Percentiles rank a stretch among this genome's conserved stretches.
phyloP scores from a whole-genome alignment of 2,888 invertebrate species.

The Scrobipalpa atriplicella region DNA sequence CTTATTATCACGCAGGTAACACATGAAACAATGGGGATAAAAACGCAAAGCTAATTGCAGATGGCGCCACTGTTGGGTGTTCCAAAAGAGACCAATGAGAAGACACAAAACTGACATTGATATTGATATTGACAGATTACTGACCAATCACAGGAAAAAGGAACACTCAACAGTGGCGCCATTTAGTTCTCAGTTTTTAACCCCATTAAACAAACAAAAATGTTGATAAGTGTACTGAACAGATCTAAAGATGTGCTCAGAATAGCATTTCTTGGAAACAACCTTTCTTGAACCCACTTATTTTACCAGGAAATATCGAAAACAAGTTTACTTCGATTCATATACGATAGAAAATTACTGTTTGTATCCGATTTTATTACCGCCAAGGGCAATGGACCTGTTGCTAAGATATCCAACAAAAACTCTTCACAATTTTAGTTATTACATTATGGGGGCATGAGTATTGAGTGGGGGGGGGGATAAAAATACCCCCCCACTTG shows the following conservation, averaged over 20 bases:
- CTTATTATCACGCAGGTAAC: no score
- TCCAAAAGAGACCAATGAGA: no score
- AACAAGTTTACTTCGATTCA: background rate
- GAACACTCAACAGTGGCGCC: no score
- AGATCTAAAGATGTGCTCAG: background rate
- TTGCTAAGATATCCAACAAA: conserved; percentile 47
- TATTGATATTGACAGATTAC: no score
- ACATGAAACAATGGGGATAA: no score
- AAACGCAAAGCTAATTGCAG: no score
- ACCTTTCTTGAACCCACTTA: background rate
- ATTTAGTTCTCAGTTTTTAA: no score
- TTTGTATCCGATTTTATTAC: conserved; percentile 28
- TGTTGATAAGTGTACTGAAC: no score
- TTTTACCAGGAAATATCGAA: background rate
- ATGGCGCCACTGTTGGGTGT: no score
- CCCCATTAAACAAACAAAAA: no score
- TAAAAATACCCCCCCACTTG: conserved; percentile 62
- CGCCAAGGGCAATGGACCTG: conserved; percentile 47
- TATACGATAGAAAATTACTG: conserved; percentile 28
- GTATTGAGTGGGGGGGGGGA: conserved; percentile 40
- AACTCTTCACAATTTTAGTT: conserved; percentile 59
- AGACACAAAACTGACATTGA: no score
- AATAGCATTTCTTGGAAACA: background rate
- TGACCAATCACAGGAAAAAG: no score
- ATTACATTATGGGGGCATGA: conserved; percentile 44